Percentiles rank a stretch among this genome's conserved stretches.
These are phyloP conservation scores for Galaxias olidus DNA, from an alignment of 2,797 vertebrate genomes.

Conservation along the genomic window DNA sequence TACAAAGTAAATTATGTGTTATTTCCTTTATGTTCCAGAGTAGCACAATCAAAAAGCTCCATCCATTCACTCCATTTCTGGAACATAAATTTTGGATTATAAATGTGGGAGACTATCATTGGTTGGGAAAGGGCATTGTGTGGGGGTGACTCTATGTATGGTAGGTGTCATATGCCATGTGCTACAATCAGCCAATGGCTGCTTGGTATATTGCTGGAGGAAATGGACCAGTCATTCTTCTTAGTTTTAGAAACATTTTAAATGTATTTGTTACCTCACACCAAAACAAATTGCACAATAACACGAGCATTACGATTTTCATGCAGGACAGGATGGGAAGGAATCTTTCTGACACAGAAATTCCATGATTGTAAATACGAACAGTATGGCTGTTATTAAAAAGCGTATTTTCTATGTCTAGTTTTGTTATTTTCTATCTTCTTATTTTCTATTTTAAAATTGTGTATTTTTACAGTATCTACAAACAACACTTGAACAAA, in stretches of 20 bases:
- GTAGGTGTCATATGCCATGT: neutral
- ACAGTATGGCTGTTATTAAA: neutral
- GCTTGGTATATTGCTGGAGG: neutral
- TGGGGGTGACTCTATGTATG: neutral
- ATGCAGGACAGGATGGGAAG: neutral
- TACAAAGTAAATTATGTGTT: no score
- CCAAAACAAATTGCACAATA: neutral
- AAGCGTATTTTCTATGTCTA: neutral
- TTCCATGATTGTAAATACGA: slow-evolving; percentile 1
- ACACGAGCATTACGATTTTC: neutral
- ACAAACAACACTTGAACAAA: no score
- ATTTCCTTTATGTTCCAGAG: no score
- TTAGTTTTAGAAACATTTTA: neutral
- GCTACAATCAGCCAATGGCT: slow-evolving; percentile 7
- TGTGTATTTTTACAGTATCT: neutral
- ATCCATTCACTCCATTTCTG: neutral
- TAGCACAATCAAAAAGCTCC: neutral
- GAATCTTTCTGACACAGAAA: neutral
- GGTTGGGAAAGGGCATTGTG: neutral
- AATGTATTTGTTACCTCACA: neutral
- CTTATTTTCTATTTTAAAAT: no score
- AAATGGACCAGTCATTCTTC: neutral
- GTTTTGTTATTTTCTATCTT: no score
- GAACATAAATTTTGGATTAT: neutral
- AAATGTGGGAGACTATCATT: neutral